These are phyloP conservation scores for Acanthococcus lagerstroemiae DNA, from an alignment of 2,888 invertebrate genomes.

Conservation along the genomic window DNA sequence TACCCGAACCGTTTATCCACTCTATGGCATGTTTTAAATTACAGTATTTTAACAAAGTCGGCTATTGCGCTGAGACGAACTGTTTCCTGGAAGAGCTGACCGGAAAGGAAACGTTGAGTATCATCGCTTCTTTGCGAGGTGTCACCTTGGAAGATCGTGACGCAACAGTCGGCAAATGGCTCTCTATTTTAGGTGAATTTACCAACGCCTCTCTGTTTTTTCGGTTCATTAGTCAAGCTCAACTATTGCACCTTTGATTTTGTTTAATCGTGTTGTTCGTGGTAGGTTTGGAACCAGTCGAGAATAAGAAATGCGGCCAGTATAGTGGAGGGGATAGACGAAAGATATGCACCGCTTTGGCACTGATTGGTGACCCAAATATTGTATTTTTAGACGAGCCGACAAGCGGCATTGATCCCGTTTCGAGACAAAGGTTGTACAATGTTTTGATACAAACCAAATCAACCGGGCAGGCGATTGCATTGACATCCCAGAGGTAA, in stretches of 20 bases:
- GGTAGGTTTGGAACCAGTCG: constrained; percentile 10
- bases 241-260: too few species aligned
- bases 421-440: constrained; percentile 71
- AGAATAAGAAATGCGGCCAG: constrained; percentile 32
- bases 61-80: constrained; percentile 85
- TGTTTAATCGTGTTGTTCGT: constrained; percentile 35
- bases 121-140: constrained; percentile 65
- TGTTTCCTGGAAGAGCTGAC: constrained; percentile 68
- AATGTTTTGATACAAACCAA: constrained; percentile 57
- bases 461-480: constrained; percentile 60
- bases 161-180: constrained; percentile 35
- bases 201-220: too few species aligned
- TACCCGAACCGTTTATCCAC: too few species aligned
- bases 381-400: constrained; percentile 57
- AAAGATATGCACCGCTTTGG: constrained; percentile 60
- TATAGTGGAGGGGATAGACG: constrained; percentile 66
- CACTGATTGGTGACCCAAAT: constrained; percentile 57
- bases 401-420: too few species aligned
- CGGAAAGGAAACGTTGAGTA: constrained; percentile 58
- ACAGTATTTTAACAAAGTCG: constrained; percentile 61
- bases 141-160: constrained; percentile 41
- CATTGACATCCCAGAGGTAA: constrained; percentile 64
- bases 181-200: constrained; percentile 35
- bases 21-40: too few species aligned
- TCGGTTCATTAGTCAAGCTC: too few species aligned